A percentile compares a stretch with the other conserved stretches of the same genome.
Conservation (phyloP, 2,888 invertebrate species). For the Elegia similella region DNA sequence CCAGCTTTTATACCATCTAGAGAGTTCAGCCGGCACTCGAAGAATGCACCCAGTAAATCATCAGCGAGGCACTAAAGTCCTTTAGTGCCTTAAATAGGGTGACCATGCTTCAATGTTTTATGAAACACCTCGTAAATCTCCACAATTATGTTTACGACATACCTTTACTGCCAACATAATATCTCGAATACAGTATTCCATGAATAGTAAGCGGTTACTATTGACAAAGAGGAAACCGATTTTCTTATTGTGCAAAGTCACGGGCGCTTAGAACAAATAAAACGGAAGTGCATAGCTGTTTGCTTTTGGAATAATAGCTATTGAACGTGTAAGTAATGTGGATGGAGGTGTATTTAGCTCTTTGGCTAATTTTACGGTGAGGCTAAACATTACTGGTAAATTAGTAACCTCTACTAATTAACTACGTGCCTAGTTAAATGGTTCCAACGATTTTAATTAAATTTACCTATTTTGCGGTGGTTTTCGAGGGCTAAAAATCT, state of each 20-base stretch:
- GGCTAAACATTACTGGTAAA: too few relatives aligned
- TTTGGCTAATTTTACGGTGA: not conserved
- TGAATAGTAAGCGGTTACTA: slow-evolving; percentile 12
- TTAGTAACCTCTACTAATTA: too few relatives aligned
- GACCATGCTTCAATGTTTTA: slow-evolving; percentile 26
- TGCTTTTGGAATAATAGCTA: not conserved
- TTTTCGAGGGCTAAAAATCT: too few relatives aligned
- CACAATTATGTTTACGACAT: slow-evolving; percentile 14
- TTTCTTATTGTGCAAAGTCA: not conserved
- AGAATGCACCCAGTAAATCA: slow-evolving; percentile 76
- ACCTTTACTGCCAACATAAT: slow-evolving; percentile 10
- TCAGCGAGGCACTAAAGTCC: slow-evolving; percentile 64
- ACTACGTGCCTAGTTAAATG: too few relatives aligned
- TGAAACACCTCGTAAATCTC: slow-evolving; percentile 5
- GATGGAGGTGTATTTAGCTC: not conserved
- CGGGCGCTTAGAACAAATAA: not conserved
- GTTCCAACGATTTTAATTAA: too few relatives aligned
- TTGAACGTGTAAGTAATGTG: not conserved
- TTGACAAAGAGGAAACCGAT: not conserved
- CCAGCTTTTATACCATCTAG: slow-evolving; percentile 51
- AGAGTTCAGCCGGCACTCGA: slow-evolving; percentile 46
- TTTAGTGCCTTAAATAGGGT: slow-evolving; percentile 49
- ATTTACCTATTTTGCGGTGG: too few relatives aligned
- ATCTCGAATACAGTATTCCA: slow-evolving; percentile 5
- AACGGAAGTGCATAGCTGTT: not conserved